phyloP scores from a whole-genome alignment of 2,113 vertebrate species.

The Chlamydotis undulata region DNA sequence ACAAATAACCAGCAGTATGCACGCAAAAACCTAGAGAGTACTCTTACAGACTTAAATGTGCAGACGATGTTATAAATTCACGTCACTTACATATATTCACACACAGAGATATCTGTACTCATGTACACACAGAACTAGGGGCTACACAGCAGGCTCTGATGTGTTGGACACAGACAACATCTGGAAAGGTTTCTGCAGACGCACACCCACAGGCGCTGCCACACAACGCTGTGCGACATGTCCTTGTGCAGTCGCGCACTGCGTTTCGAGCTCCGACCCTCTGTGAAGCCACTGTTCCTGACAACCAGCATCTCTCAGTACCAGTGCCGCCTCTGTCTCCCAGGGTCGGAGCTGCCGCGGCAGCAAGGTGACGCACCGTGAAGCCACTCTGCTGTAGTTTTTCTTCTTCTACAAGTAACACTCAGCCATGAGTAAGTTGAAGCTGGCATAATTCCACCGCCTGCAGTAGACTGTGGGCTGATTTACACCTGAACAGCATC shows the following conservation, averaged over 20 bases:
- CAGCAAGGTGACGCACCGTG: background rate
- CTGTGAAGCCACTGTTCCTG: background rate
- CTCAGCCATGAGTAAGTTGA: background rate
- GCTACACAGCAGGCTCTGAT: background rate
- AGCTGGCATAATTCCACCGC: background rate
- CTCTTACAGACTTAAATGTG: background rate
- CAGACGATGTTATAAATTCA: background rate
- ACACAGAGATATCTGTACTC: background rate
- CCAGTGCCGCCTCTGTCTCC: background rate
- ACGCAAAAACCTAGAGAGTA: background rate
- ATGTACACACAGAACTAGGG: fast-evolving
- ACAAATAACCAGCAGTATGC: background rate
- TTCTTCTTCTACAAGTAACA: background rate
- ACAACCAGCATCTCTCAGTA: background rate
- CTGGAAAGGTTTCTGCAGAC: background rate
- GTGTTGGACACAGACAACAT: background rate
- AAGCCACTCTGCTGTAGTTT: background rate
- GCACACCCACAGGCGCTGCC: background rate
- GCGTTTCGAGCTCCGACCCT: background rate
- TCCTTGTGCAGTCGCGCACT: fast-evolving
- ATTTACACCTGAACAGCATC: background rate
- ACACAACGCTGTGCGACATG: background rate
- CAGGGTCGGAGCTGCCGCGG: background rate
- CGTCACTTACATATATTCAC: background rate
- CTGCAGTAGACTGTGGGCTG: background rate